Base-by-base conservation (phyloP, 2,888 invertebrate genomes). In the Dolichomitus sp. region DNA sequence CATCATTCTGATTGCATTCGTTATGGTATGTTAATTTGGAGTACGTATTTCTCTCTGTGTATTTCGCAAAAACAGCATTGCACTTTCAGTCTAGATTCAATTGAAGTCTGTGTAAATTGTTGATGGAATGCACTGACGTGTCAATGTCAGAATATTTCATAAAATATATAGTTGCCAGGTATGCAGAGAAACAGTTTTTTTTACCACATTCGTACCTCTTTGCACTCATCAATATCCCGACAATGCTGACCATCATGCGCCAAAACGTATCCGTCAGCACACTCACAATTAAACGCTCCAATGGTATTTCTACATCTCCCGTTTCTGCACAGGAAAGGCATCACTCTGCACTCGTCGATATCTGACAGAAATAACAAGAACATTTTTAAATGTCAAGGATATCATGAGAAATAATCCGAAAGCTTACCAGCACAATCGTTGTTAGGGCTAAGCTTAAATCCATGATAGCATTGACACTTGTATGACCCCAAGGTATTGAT, bases 311-410 rank as follows among this genome's bases (percentile, higher is more conserved):
- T 95, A 90, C 98, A 98, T 69, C 97, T 95, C 0, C 98, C 97
- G 91, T 98, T 98, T 87, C 98, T 96, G 91, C 98, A 98, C 77
- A 98, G 95, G 94, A 97, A 97, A 65, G 97, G 97, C 95, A 97
- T 97, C 91, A 96, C 96, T 87, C 97, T 96, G 88, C 98, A 98
- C 93, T 98, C 98, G 93, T 98, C 97, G 80, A 97, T 95, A 92
- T 97, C 97, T 96, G 86, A 9, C 84, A 85, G 5, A 17, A 42
- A 65, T 27, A 37, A 33, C 30, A 59, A 3, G 17, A 57, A 33
- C 30, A 30, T n/a, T 17, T 30, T 17, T 2, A 9, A 59, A 17
- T 23, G 17, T 37, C 33, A 2, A 7, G 37, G 12, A 12, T 11
- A 23, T 4, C 37, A n/a, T 0, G 0, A 12, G 57, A 14, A 66